Evolutionary conservation across 1,140 invertebrate species (phyloP).

Genomic region (Temnothorax curvispinosus): DNA sequence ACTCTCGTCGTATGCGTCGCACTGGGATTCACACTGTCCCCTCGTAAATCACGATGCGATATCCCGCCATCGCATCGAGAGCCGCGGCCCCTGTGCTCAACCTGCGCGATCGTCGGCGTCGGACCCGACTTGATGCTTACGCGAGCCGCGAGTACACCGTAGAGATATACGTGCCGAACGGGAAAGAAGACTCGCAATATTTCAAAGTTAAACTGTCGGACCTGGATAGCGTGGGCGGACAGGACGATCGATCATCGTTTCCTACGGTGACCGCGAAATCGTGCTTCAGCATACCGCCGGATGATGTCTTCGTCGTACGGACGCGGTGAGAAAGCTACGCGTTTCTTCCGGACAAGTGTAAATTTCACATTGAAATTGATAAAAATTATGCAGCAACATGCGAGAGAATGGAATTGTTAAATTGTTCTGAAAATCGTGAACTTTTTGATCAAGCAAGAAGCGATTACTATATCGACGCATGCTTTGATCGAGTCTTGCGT

Average conservation of each 20-base stretch:
- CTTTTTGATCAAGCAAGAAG: too few species aligned
- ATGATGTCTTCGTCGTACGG: conserved; percentile 32
- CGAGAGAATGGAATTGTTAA: neutral
- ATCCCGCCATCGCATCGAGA: conserved; percentile 40
- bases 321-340: neutral
- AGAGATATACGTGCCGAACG: conserved; percentile 51
- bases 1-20: conserved; percentile 49
- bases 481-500: too few species aligned
- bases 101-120: neutral
- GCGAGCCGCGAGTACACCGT: conserved; percentile 26
- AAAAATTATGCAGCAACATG: neutral
- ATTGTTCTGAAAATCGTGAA: neutral
- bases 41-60: conserved; percentile 74
- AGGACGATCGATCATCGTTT: conserved; percentile 72
- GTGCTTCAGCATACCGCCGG: conserved; percentile 17
- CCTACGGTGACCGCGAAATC: conserved; percentile 37
- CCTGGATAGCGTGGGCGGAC: conserved; percentile 65
- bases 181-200: conserved; percentile 65
- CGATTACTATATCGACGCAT: too few species aligned
- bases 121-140: conserved; percentile 23
- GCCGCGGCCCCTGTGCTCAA: neutral
- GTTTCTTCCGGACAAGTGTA: neutral
- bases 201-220: conserved; percentile 73
- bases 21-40: conserved; percentile 74
- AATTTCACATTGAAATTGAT: conserved; percentile 1